phyloP scores from a whole-genome alignment of 2,113 vertebrate species.

The Phrynosoma platyrhinos region DNA sequence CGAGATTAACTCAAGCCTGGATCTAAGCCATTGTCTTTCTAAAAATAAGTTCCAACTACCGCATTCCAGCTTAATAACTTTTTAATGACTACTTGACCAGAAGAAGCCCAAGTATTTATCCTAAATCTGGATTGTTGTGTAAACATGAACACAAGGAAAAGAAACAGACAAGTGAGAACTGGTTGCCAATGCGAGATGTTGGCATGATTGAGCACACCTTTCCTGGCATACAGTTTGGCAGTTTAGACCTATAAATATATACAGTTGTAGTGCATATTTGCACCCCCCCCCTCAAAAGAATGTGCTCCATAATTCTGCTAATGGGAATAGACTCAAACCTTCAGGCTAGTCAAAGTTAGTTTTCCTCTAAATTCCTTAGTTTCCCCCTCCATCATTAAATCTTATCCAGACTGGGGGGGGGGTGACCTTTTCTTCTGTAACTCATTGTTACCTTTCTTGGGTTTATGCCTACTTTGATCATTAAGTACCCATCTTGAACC shows the following conservation, averaged over 20 bases:
- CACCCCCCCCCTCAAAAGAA: background rate
- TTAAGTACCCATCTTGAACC: background rate
- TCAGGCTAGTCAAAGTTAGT: background rate
- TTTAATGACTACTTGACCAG: background rate
- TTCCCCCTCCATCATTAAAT: background rate
- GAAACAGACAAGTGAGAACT: background rate
- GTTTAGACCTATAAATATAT: background rate
- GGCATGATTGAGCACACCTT: background rate
- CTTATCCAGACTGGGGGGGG: background rate
- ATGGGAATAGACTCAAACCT: background rate
- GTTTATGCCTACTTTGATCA: background rate
- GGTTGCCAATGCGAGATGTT: background rate
- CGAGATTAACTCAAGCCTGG: background rate
- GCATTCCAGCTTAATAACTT: background rate
- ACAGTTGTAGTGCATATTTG: too few species aligned
- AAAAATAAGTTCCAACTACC: background rate
- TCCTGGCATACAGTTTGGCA: background rate
- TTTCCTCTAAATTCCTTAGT: background rate
- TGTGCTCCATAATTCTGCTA: background rate
- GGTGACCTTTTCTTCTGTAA: background rate
- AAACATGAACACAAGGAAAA: background rate
- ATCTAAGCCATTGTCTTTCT: background rate
- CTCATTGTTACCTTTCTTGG: conserved; percentile 3
- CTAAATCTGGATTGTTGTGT: background rate
- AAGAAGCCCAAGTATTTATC: background rate